Percentiles rank a stretch among this genome's conserved stretches.
Evolutionary conservation across 2,797 vertebrate species (phyloP).

Genomic region (Pyrocephalus nanus): DNA sequence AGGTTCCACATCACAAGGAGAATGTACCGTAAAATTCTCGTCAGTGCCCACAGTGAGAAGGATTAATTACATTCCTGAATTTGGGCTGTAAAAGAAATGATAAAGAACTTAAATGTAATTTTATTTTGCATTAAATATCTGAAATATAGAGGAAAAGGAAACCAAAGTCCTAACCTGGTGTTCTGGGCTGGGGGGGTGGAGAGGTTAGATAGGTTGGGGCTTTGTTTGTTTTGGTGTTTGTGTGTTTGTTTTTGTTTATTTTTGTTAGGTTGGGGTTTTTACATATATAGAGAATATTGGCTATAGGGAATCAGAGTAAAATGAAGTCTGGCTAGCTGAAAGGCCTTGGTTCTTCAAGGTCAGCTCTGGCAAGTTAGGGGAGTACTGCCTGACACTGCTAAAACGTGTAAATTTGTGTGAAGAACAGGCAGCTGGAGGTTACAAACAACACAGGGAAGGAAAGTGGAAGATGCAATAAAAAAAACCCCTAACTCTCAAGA

Average conservation of each 20-base stretch:
- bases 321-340: background rate
- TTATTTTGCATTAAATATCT: background rate
- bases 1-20: background rate
- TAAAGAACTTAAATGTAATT: background rate
- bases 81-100: background rate
- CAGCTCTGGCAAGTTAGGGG: background rate
- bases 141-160: background rate
- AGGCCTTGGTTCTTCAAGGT: background rate
- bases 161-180: rapidly evolving
- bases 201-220: background rate
- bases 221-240: background rate
- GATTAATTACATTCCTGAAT: background rate
- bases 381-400: background rate
- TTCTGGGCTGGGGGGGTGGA: too few species aligned
- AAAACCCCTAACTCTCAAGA: rapidly evolving
- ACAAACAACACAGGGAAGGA: background rate
- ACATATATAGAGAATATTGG: background rate
- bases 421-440: background rate
- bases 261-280: background rate
- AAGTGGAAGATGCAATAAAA: background rate
- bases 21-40: background rate
- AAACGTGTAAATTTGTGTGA: background rate
- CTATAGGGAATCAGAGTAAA: background rate
- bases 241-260: background rate
- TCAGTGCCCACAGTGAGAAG: background rate